phyloP scores from a whole-genome alignment of 2,113 vertebrate genomes.

The Regulus satrapa region DNA sequence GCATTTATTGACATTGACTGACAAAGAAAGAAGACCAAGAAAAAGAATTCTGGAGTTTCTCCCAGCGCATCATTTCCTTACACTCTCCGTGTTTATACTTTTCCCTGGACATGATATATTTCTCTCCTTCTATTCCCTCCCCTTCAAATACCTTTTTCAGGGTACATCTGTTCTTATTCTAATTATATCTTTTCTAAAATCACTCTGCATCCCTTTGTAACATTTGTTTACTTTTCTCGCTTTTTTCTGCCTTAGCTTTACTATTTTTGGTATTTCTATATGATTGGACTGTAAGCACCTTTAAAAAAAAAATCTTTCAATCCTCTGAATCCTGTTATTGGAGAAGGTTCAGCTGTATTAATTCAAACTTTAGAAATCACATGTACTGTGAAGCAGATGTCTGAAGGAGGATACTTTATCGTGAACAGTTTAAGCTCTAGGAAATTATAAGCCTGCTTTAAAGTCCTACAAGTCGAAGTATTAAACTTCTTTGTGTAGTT shows the following conservation, averaged over 20 bases:
- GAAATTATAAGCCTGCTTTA: neutral
- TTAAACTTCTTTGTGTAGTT: neutral
- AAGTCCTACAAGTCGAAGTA: neutral
- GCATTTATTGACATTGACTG: neutral
- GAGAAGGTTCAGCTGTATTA: neutral
- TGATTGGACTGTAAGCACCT: neutral
- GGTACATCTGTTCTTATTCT: neutral
- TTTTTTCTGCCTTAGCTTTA: neutral
- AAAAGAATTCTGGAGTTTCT: neutral
- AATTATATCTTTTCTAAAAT: neutral
- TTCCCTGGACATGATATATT: neutral
- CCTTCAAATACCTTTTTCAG: neutral
- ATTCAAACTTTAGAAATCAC: neutral
- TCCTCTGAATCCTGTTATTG: neutral
- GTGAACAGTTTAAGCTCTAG: neutral
- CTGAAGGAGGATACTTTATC: neutral
- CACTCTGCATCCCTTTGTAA: neutral
- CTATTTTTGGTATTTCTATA: neutral
- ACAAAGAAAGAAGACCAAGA: neutral
- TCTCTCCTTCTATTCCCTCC: neutral
- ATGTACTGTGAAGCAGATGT: neutral
- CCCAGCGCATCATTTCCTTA: rapidly evolving
- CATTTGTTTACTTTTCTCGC: neutral
- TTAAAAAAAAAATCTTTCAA: neutral
- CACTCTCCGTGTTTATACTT: neutral